phyloP scores from a whole-genome alignment of 2,888 invertebrate species.

The Serrognathus titanus region DNA sequence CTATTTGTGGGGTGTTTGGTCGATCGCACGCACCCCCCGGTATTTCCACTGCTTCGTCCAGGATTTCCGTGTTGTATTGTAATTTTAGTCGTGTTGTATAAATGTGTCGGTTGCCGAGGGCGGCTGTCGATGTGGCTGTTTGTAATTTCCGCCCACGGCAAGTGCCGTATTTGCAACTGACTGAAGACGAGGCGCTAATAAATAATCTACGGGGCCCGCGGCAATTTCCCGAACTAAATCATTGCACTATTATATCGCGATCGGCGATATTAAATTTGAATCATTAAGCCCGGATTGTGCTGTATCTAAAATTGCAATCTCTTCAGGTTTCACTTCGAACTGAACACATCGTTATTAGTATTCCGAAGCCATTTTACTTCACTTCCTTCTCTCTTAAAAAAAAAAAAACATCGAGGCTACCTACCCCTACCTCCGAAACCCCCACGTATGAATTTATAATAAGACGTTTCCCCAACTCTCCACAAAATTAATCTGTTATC shows the following conservation, averaged over 20 bases:
- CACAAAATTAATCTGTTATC: too few relatives aligned
- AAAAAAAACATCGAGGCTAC: too few relatives aligned
- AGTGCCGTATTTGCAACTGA: constrained; percentile 28
- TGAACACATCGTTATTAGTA: too few relatives aligned
- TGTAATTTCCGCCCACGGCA: constrained; percentile 36
- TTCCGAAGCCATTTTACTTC: too few relatives aligned
- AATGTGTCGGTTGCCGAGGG: constrained; percentile 23
- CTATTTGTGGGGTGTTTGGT: constrained; percentile 9
- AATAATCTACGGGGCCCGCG: constrained; percentile 34
- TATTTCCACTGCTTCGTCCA: constrained; percentile 15
- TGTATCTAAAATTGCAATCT: constrained; percentile 36
- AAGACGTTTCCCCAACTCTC: too few relatives aligned
- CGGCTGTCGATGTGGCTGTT: constrained; percentile 32
- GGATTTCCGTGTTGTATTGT: constrained; percentile 27
- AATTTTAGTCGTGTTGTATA: constrained; percentile 30
- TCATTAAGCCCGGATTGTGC: constrained; percentile 32
- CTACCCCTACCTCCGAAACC: too few relatives aligned
- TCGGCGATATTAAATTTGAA: constrained; percentile 34
- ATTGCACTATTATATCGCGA: constrained; percentile 35
- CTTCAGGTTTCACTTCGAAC: constrained; percentile 13
- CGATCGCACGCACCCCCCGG: not conserved
- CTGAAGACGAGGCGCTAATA: constrained; percentile 33
- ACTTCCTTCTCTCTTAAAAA: too few relatives aligned
- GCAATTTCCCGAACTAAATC: constrained; percentile 42
- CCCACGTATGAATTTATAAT: too few relatives aligned